Base-by-base conservation (phyloP, 1,140 invertebrate genomes). In the Temnothorax nylanderi region DNA sequence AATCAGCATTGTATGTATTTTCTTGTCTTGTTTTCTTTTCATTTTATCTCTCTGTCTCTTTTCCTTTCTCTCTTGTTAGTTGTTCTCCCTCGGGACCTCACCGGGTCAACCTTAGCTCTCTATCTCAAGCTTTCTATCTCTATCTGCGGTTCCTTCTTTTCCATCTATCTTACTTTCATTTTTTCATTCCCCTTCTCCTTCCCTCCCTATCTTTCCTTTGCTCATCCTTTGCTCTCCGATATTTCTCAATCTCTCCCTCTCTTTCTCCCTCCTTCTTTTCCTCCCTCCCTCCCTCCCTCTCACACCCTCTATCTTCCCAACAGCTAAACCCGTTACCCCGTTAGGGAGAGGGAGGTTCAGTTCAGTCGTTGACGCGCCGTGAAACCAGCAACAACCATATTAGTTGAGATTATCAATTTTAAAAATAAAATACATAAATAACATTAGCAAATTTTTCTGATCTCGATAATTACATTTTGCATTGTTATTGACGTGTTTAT, bases 301-400 rank as follows among this genome's bases (percentile, higher is more conserved):
- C 32, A 11, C 64, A 72, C 67, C 47, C 58, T 51, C 26, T 49
- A 26, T 51, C 65, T 71, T 34, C n/a, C 76, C 77, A 58, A 81
- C 18, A 54, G 62, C 51, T 69, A 49, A 78, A 13, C 77, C 32
- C 26, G 41, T 7, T 51, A 26, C 26, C 26, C 26, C 26, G 26
- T 26, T 26, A 26, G 26, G 41, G 41, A 84, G 87, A 74, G 49
- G 26, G 1, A 26, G 26, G 26, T 26, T 26, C 26, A 26, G 37
- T 81, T 89, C 88, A 90, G 89, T 90, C 81, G 72, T 71, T 67
- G 76, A 86, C 58, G 87, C 85, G 89, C 78, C 78, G 85, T 76
- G 89, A 74, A 47, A 16, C 64, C 51, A 87, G 85, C 56, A 87
- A 58, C 65, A 77, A 16, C 65, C 41, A 34, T 41, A 32, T 65